Evolutionary conservation across 2,113 vertebrate genomes (phyloP), one percentile per base, ranked within the genome.

Genomic region (Leptocoma aspasia): DNA sequence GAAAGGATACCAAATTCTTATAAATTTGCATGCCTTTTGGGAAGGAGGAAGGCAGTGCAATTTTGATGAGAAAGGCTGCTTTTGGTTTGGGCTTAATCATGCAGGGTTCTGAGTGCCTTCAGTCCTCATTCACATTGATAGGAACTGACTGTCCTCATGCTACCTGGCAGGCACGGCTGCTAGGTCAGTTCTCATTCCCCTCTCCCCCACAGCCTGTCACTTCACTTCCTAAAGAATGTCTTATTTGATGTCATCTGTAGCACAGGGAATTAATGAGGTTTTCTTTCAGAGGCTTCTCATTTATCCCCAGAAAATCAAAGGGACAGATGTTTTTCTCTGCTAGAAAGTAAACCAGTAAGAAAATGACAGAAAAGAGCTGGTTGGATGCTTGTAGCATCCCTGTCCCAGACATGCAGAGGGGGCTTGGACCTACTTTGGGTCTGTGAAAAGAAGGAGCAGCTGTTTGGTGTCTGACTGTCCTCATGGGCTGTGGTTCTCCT

Each of bases 51-150:
- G 65, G 86, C 78, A 57, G 83, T 80, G 75, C 80, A 95, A 90
- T 97, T 96, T 84, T 85, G 68, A 95, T 95, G 78, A 91, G 83
- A 85, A 91, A 69, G 68, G 75, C 94, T 85, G 64, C 76, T 85
- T 95, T 96, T 0, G 2, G 86, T 91, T 82, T 56, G 59, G 91
- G 33, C 37, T 84, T 93, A 93, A 80, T 82, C 33, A 42, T 90
- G 87, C 71, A 89, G 79, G 79, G 78, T 80, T 42, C 79, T 49
- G 94, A 86, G 77, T 65, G 77, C 81, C 53, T 94, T 95, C 84
- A 57, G 53, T 64, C 70, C 77, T 78, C 50, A 60, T 92, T 87
- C 81, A 6, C 0, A 0, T 27, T 92, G 86, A 89, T 70, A 60
- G 82, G 72, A 90, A 24, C 47, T 86, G 73, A 79, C 54, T 94